Evolutionary conservation across 2,113 vertebrate genomes (phyloP), one percentile per base, ranked within the genome.

Genomic region (Crotalus viridis): DNA sequence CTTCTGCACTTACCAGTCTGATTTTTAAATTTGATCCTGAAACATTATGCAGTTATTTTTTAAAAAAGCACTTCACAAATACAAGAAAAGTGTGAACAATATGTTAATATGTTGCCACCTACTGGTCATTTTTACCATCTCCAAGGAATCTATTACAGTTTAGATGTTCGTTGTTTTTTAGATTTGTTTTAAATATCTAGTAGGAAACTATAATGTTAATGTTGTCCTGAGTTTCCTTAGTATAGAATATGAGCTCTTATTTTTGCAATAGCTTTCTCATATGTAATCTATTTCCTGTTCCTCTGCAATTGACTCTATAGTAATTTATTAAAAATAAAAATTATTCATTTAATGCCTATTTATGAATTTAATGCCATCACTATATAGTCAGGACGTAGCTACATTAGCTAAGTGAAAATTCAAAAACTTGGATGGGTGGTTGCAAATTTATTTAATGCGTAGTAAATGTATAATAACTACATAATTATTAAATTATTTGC

Each of bases 91-190:
- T n/a, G 87, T 0, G 21, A 51, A 90, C 96, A 96, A 28, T 89
- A 93, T 95, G 97, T 98, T 97, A 96, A 96, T 93, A 96, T 95
- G 95, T 93, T 96, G 97, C 97, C 98, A 98, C 96, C 98, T 98
- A 94, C 97, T 92, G 98, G 97, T 95, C 95, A 93, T 51, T 52
- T 39, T 90, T 93, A 85, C 85, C 94, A 90, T 94, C 15, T 2
- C 51, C 43, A 87, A 94, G 17, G 59, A 57, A 81, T 22, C 26
- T 28, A 33, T 33, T 0, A 24, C 3, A 0, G 19, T 33, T 12
- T 4, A 4, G 21, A 1, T 8, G 33, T 39, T 21, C 88, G 91
- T 7, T 21, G 10, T 43, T 33, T n/a, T 81, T 90, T 4, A 5
- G 33, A 81, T 8, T 22, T 86, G 24, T 90, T 55, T 54, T n/a